A percentile compares a stretch with the other conserved stretches of the same genome.
Evolutionary conservation across 2,113 vertebrate species (phyloP).

Genomic region (Pipa parva): DNA sequence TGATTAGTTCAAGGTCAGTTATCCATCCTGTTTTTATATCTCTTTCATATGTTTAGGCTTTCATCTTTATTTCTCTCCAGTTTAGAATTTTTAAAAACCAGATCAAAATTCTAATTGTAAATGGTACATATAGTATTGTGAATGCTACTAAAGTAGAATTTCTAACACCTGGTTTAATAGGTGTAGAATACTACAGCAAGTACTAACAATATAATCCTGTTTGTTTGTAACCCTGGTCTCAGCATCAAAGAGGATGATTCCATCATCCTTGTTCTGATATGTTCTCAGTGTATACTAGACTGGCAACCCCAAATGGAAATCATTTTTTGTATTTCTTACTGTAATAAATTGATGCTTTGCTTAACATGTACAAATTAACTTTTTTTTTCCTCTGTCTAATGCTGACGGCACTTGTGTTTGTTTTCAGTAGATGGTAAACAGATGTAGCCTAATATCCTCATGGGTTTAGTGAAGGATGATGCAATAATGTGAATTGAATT

Average conservation of each 20-base stretch:
- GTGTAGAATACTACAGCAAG: too few relatives aligned
- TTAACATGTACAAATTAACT: conserved; percentile 25
- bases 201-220: background rate
- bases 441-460: background rate
- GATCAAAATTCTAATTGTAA: background rate
- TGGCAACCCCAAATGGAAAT: conserved; percentile 10
- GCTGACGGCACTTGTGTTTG: conserved; percentile 31
- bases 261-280: background rate
- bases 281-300: background rate
- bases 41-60: background rate
- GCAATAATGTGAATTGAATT: conserved; percentile 7
- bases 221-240: background rate
- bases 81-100: background rate
- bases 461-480: conserved; percentile 11
- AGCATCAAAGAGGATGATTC: background rate
- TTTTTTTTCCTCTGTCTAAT: conserved; percentile 43
- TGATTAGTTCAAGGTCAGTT: background rate
- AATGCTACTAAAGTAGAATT: too few relatives aligned
- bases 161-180: too few relatives aligned
- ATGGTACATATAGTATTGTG: too few relatives aligned
- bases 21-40: background rate
- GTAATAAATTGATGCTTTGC: conserved; percentile 15
- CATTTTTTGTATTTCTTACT: conserved; percentile 27
- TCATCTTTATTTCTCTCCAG: background rate
- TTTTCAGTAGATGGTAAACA: conserved; percentile 44